Evolutionary conservation across 2,113 vertebrate genomes (phyloP).

Genomic region (Sphaerodactylus townsendi): DNA sequence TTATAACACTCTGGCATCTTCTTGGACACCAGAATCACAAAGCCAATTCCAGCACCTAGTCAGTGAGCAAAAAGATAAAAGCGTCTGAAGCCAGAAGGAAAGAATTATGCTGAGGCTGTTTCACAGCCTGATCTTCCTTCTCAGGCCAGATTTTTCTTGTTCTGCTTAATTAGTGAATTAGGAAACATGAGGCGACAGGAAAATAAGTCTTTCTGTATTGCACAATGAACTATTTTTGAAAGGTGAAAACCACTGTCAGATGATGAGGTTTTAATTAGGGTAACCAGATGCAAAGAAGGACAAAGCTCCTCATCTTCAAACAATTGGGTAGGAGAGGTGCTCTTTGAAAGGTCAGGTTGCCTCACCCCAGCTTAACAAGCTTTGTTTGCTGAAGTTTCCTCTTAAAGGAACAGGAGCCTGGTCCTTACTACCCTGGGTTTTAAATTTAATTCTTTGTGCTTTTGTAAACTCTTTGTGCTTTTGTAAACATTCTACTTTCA

Average conservation of each 20-base stretch:
- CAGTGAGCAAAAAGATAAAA: conserved; percentile 6
- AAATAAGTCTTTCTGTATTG: background rate
- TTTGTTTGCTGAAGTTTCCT: background rate
- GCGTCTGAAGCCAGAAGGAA: conserved; percentile 3
- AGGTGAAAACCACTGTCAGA: background rate
- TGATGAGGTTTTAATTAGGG: background rate
- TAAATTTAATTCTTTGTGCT: no score
- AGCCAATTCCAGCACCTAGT: conserved; percentile 16
- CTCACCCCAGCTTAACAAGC: background rate
- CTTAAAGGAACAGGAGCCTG: background rate
- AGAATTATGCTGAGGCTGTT: background rate
- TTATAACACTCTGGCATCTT: conserved; percentile 27
- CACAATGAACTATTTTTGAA: background rate
- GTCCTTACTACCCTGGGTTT: background rate
- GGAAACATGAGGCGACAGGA: background rate
- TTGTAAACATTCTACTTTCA: no score
- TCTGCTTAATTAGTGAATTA: background rate
- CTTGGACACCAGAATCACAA: conserved; percentile 22
- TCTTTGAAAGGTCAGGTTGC: background rate
- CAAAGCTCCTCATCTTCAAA: background rate
- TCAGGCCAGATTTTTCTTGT: background rate
- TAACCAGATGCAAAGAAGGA: background rate
- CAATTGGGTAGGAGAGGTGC: background rate
- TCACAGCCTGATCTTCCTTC: background rate
- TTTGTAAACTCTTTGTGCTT: no score